Base-by-base conservation (phyloP, 2,888 invertebrate genomes). In the Standfussiana lucernea region DNA sequence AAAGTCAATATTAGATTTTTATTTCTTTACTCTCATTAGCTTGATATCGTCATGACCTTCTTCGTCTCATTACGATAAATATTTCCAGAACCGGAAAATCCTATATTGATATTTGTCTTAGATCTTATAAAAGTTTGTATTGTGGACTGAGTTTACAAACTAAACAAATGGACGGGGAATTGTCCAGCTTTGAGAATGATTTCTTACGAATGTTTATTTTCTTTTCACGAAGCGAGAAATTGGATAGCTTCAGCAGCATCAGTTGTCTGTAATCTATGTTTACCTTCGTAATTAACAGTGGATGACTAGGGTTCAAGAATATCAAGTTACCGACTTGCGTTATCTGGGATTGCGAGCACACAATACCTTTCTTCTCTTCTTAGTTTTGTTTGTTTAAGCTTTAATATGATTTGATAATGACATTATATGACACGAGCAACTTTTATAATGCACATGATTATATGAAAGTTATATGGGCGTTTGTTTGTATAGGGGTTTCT, bases 271-370 rank as follows among this genome's bases (percentile, higher is more conserved):
- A 92, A 93, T 92, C 92, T 91, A 88, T 91, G 88, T 89, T 91
- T 93, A 93, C 91, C 89, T 91, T 89, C 82, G 89, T 91, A 94
- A 95, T 94, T 94, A 95, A 91, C 91, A 90, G 92, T 92, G 89
- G 90, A 92, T 91, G 91, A 92, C 89, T 88, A 84, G 90, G 92
- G 90, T 91, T 93, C 93, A 94, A 94, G 87, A 89, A 90, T 95
- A 95, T 95, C 89, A 90, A 72, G 90, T 95, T 95, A 93, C 95
- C 83, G 90, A 91, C 91, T 88, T 89, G 88, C 88, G 87, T 90
- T 93, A 93, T 94, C 91, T 90, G 81, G 88, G 86, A 90, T 90
- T 90, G 90, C 84, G 86, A 82, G 87, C 84, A 88, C 84, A 86
- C 87, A 90, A 87, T 87, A 88, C 89, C 89, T 89, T 90, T 90